Percentiles rank a stretch among this genome's conserved stretches.
Evolutionary conservation across 2,888 invertebrate genomes (phyloP).

Genomic region (Synanthedon formicaeformis): DNA sequence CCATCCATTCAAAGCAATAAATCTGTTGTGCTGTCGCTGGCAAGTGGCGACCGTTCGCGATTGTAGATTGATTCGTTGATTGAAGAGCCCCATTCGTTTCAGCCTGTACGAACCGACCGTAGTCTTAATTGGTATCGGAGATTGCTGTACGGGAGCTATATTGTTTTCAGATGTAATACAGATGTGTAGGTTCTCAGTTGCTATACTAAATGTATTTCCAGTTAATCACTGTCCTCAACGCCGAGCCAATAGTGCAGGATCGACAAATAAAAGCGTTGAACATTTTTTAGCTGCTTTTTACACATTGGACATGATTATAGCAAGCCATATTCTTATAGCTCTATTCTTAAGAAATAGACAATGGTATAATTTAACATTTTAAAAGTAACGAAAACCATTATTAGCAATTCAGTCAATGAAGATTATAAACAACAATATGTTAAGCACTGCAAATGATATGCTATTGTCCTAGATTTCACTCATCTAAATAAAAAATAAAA

Average conservation of each 20-base stretch:
- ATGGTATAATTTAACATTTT: too few species aligned
- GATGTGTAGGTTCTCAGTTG: neutral
- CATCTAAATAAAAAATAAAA: too few species aligned
- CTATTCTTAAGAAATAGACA: too few species aligned
- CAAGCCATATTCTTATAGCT: too few species aligned
- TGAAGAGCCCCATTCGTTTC: constrained; percentile 67
- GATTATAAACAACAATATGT: too few species aligned
- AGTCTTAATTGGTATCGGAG: constrained; percentile 65
- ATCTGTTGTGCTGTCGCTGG: constrained; percentile 63
- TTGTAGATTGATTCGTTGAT: constrained; percentile 70
- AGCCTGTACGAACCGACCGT: constrained; percentile 45
- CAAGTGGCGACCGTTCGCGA: constrained; percentile 65
- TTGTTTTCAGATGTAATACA: constrained; percentile 9
- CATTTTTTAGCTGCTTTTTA: too few species aligned
- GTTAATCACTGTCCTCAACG: neutral
- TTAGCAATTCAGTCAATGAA: too few species aligned
- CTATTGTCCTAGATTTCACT: too few species aligned
- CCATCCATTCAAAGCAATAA: constrained; percentile 56
- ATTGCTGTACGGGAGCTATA: constrained; percentile 40
- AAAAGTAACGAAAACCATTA: too few species aligned
- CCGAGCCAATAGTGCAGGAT: neutral
- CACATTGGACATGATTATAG: too few species aligned
- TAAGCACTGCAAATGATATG: too few species aligned
- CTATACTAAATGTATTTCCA: neutral
- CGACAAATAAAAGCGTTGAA: too few species aligned